Evolutionary conservation across 2,888 invertebrate species (phyloP), one percentile per base, ranked within the genome.

Genomic region (Caenorhabditis japonica): DNA sequence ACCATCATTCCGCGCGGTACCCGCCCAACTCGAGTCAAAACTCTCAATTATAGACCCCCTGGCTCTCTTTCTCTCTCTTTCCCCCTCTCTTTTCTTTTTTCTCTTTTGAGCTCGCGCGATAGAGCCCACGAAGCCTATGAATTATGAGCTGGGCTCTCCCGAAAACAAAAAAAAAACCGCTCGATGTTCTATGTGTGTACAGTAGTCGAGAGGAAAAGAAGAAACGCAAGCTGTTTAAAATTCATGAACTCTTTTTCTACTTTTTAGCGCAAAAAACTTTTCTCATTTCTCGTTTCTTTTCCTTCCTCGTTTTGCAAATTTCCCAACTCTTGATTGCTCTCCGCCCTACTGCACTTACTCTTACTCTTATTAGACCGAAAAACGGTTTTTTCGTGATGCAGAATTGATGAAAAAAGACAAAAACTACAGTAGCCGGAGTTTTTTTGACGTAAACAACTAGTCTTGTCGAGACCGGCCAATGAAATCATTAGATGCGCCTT

Each of bases 271-370:
- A 41, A n/a, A n/a, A 25, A 43, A 33, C 43, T 55, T 43, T 36
- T 25, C 56, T 55, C 39, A 30, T 64, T 47, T 49, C 46, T 64
- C 47, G 55, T 56, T 49, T 47, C 27, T 56, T 44, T 44, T 27
- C 5, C 38, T 39, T 27, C 19, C 49, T 47, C 46, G 52, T 56
- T 47, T 51, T 33, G 61, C 66, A 56, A 56, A 66, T 66, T 66
- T 66, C 56, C 66, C 56, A 56, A 56, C 66, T 66, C 66, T 66
- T 66, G 66, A 66, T 66, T 66, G 66, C 66, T 66, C 56, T 34
- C n/a, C n/a, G n/a, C n/a, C n/a, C n/a, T n/a, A n/a, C n/a, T n/a
- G n/a, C n/a, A n/a, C n/a, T n/a, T n/a, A n/a, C n/a, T n/a, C n/a
- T n/a, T n/a, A n/a, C n/a, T n/a, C n/a, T n/a, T n/a, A n/a, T n/a